These are phyloP conservation scores for Herpetotheres cachinnans DNA, from an alignment of 2,113 vertebrate genomes.

Conservation along the genomic window DNA sequence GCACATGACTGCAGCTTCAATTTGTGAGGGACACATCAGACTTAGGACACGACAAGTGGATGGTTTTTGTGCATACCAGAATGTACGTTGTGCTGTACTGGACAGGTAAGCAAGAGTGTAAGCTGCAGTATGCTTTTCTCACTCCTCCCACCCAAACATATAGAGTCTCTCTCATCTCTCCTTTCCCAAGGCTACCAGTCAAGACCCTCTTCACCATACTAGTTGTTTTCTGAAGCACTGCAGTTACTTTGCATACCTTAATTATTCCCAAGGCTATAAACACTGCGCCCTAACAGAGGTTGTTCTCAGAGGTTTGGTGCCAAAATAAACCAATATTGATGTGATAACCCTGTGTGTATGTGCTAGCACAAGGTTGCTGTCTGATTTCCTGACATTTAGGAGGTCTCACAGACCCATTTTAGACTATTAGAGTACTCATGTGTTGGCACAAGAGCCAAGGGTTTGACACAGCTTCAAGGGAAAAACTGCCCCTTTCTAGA, in stretches of 20 bases:
- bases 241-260: background rate
- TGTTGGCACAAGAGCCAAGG: background rate
- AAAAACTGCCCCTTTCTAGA: background rate
- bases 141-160: background rate
- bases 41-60: background rate
- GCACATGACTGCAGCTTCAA: background rate
- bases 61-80: background rate
- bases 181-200: background rate
- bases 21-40: background rate
- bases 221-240: background rate
- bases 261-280: background rate
- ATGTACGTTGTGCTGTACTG: background rate
- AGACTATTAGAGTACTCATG: background rate
- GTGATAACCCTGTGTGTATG: background rate
- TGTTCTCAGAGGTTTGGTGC: background rate
- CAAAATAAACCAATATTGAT: background rate
- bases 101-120: background rate
- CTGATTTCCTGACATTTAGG: background rate
- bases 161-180: background rate
- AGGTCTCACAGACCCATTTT: background rate
- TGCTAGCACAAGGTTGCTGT: background rate
- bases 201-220: background rate
- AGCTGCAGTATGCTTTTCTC: background rate
- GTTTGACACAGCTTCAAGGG: background rate
- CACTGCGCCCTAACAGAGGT: background rate